Base-by-base conservation (phyloP, 2,797 vertebrate species). In the Hybognathus amarus region DNA sequence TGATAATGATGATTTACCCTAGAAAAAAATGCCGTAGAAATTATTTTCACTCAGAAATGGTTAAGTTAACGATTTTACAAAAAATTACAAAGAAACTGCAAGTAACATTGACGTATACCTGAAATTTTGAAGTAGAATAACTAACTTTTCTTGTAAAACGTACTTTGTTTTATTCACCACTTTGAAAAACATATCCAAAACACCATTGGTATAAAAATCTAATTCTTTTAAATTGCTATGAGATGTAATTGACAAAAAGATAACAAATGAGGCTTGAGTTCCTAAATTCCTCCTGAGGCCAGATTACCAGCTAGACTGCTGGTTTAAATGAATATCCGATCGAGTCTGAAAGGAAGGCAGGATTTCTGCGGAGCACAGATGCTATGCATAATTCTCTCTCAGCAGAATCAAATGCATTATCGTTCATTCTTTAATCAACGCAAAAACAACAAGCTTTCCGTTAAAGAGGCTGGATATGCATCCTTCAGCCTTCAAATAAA, bases 391-490 rank as follows among this genome's bases (percentile, higher is more conserved):
- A 79, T 76, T 86, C 33, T 63, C 15, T 77, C 61, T 79, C 59
- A 68, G 64, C 69, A 83, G 20, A 78, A 71, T 20, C 79, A 73
- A 82, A 79, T 69, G 73, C 52, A 33, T 83, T 76, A 69, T 47
- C 40, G 6, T 68, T 59, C n/a, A 50, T 77, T 76, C 47, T 77
- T 83, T 83, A 83, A 83, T 83, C 63, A 83, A 59, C 18, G 5
- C 61, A 69, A 69, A 83, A 67, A 77, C 73, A 68, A 77, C 50
- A 59, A 68, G 73, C 64, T 68, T 30, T 59, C 50, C 0, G 8
- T 77, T 76, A 56, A 74, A 66, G 59, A 52, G 42, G 17, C 45
- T 52, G 42, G 64, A 40, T 68, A 27, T 38, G 20, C 63, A 54
- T 79, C 52, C 42, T 56, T 63, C 42, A 69, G 27, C 33, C 42